These are phyloP conservation scores for Leptoteleia sp. DNA, from an alignment of 1,140 invertebrate species.

Conservation along the genomic window DNA sequence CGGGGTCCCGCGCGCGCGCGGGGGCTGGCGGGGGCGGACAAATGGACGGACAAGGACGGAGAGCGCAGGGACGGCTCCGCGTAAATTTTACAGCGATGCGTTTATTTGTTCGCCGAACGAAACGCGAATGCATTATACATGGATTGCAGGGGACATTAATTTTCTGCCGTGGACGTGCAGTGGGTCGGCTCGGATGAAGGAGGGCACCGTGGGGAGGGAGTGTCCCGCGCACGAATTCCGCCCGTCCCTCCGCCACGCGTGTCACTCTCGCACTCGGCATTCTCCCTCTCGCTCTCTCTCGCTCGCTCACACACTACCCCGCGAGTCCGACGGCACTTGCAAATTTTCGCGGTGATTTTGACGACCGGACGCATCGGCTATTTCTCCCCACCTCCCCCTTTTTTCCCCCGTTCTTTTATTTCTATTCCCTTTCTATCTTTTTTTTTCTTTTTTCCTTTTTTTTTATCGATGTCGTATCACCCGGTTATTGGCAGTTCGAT, in stretches of 20 bases:
- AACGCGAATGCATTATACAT: conserved; percentile 82
- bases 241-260: conserved; percentile 12
- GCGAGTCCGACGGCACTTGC: too few species aligned
- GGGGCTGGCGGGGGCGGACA: background rate
- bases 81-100: too few species aligned
- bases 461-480: conserved; percentile 6
- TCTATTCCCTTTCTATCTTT: conserved; percentile 5
- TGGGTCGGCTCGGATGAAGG: conserved; percentile 64
- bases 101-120: too few species aligned
- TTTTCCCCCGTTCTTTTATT: too few species aligned
- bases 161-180: conserved; percentile 81
- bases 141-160: conserved; percentile 82
- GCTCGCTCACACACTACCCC: too few species aligned
- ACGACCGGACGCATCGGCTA: conserved; percentile 71
- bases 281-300: too few species aligned
- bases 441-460: background rate
- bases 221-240: conserved; percentile 59
- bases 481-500: conserved; percentile 7
- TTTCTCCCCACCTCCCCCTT: too few species aligned
- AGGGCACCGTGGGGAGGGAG: conserved; percentile 34
- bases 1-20: too few species aligned
- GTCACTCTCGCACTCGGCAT: too few species aligned
- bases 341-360: conserved; percentile 76
- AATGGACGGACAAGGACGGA: background rate
- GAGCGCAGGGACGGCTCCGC: too few species aligned